Base-by-base conservation (phyloP, 2,888 invertebrate species). In the Eledone cirrhosa region DNA sequence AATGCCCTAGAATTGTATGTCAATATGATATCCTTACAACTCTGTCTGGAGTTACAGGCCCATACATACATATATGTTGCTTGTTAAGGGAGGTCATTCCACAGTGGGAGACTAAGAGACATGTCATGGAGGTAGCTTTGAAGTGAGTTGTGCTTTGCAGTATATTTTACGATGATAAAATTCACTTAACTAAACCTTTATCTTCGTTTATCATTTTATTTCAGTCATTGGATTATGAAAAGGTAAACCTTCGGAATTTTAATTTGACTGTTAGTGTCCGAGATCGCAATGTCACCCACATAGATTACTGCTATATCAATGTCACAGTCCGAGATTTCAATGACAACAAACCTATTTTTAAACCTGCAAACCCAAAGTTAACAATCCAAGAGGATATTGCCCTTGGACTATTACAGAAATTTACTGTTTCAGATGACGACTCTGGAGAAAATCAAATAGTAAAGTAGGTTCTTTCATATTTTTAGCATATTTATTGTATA, bases 251-350 rank as follows among this genome's bases (percentile, higher is more conserved):
- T 76, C 84, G 87, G 24, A 83, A 85, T 77, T 90, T 90, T 83
- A 89, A 90, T 83, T 80, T 90, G 82, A 89, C 89, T 0, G 88
- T 90, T 11, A 84, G 83, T n/a, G 90, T 89, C 0, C 82, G 85
- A 77, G 90, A 90, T 82, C 83, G 85, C 13, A 82, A 89, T 75
- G 85, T 86, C 0, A 78, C 78, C 13, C 89, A 90, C 80, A 81
- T 97, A 90, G 97, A 97, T 88, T 94, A 95, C 83, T 96, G 97
- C 75, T 97, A 97, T 90, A 97, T 98, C 86, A 97, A 97, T 87
- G 97, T 98, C 92, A 97, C 96, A 88, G 97, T 99, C 90, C 97
- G 97, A 87, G 99, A 99, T 93, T 98, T 97, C 93, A 99, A 99
- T 94, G 99, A 99, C 94, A 99, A 99, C 93, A 97, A 97, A 83